Evolutionary conservation across 2,113 vertebrate species (phyloP), one percentile per base, ranked within the genome.

Genomic region (Uria aalge): DNA sequence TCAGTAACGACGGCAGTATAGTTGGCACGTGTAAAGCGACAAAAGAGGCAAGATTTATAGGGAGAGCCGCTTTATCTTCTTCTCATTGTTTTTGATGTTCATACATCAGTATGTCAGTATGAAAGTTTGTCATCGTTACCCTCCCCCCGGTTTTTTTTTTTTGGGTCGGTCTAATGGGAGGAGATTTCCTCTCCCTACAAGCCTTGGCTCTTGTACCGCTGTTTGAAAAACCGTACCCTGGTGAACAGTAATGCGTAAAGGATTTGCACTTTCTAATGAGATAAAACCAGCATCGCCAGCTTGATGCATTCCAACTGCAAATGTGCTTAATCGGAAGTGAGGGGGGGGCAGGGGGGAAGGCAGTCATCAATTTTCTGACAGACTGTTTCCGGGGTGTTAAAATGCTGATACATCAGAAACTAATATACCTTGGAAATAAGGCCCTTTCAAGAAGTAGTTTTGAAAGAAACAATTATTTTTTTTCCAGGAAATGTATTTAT

Each of bases 21-120:
- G 68, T 69, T 0, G 0, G 18, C 41, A 50, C 1, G 1, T 5
- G 8, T 69, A 80, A 66, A 83, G 41, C 10, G 64, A 47, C 40
- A 79, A 36, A 57, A 85, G 83, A 56, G 27, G 30, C 38, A 81
- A 75, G 43, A 47, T 36, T 75, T 72, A 67, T 13, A 56, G 16
- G 38, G 8, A 78, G 34, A 82, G 16, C 11, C 16, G 40, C 47
- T 78, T 89, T 82, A 20, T n/a, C 9, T 69, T 75, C 17, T 88
- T 68, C 68, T 66, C 34, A 13, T 82, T 56, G 21, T 79, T 92
- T 92, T 84, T 93, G 60, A 64, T 79, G 56, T 27, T 56, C 30
- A 6, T 43, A 24, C 2, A 26, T 89, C 89, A 74, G 52, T 9
- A 38, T 85, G 56, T 63, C 80, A 72, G 9, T 50, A 17, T 52